Percentiles rank a stretch among this genome's conserved stretches.
phyloP scores from a whole-genome alignment of 1,140 invertebrate genomes.

The Holcopasites calliopsidis region DNA sequence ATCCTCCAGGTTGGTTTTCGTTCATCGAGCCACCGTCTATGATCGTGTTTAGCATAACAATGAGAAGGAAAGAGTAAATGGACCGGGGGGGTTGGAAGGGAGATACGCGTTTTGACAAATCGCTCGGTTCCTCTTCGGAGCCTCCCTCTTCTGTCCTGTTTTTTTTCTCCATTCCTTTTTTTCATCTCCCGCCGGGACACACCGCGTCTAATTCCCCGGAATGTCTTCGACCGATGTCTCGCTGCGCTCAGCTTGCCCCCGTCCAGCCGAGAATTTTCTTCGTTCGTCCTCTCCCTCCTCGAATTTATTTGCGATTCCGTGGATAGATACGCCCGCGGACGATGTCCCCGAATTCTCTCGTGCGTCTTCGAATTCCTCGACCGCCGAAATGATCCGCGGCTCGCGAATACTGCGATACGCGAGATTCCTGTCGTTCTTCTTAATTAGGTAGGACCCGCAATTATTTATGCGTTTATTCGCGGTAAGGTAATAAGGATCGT shows the following conservation, averaged over 20 bases:
- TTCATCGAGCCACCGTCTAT: slow-evolving; percentile 16
- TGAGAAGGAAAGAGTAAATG: slow-evolving; percentile 55
- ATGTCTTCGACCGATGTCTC: slow-evolving; percentile 73
- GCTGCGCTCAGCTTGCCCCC: slow-evolving; percentile 74
- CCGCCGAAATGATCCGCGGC: neutral
- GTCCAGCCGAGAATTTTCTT: slow-evolving; percentile 58
- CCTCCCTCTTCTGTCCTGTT: slow-evolving; percentile 33
- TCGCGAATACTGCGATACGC: neutral
- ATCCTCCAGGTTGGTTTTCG: slow-evolving; percentile 15
- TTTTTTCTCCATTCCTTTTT: neutral
- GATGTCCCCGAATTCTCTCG: neutral
- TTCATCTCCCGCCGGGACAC: slow-evolving; percentile 62
- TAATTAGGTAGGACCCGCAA: neutral
- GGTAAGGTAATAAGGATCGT: neutral
- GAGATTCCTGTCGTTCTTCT: neutral
- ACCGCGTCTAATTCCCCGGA: slow-evolving; percentile 74
- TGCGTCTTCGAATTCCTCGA: neutral
- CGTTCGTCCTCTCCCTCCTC: slow-evolving; percentile 30
- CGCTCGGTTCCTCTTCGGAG: slow-evolving; percentile 53
- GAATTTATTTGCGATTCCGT: slow-evolving; percentile 53
- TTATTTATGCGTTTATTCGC: neutral
- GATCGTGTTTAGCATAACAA: slow-evolving; percentile 72
- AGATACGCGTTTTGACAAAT: slow-evolving; percentile 72
- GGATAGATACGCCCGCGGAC: slow-evolving; percentile 29
- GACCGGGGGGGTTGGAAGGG: slow-evolving; percentile 12